phyloP scores from a whole-genome alignment of 2,888 invertebrate species.

The Drosophila subsilvestris region DNA sequence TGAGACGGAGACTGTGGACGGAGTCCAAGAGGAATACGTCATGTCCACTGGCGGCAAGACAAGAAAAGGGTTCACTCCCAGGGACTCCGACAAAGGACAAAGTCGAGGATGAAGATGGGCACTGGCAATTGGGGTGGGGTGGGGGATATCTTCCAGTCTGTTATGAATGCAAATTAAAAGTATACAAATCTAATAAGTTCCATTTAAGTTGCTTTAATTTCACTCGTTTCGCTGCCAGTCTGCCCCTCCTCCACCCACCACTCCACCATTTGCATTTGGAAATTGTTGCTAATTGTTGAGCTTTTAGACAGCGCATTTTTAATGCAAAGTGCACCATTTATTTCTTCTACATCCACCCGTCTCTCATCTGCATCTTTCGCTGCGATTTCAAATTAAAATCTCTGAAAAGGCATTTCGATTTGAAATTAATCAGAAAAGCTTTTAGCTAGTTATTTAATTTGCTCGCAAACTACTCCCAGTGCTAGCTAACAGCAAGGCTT shows the following conservation, averaged over 20 bases:
- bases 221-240: slow-evolving; percentile 26
- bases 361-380: background rate
- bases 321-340: slow-evolving; percentile 72
- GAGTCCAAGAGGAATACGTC: slow-evolving; percentile 69
- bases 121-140: slow-evolving; percentile 18
- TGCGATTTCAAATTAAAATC: slow-evolving; percentile 59
- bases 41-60: slow-evolving; percentile 66
- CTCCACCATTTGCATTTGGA: slow-evolving; percentile 62
- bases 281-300: slow-evolving; percentile 79
- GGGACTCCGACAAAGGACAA: slow-evolving; percentile 52
- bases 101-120: slow-evolving; percentile 38
- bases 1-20: background rate
- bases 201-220: slow-evolving; percentile 80
- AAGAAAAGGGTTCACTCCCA: slow-evolving; percentile 74
- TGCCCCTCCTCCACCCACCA: background rate
- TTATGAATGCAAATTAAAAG: slow-evolving; percentile 84
- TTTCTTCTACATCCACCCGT: too few relatives aligned
- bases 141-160: slow-evolving; percentile 58
- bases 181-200: slow-evolving; percentile 83
- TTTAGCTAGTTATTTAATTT: slow-evolving; percentile 29
- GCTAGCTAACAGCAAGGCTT: background rate
- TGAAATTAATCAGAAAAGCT: slow-evolving; percentile 45
- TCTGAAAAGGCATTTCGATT: slow-evolving; percentile 38
- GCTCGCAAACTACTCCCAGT: background rate
- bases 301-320: slow-evolving; percentile 77